Evolutionary conservation across 2,797 vertebrate genomes (phyloP).

Genomic region (Xenopus petersii): DNA sequence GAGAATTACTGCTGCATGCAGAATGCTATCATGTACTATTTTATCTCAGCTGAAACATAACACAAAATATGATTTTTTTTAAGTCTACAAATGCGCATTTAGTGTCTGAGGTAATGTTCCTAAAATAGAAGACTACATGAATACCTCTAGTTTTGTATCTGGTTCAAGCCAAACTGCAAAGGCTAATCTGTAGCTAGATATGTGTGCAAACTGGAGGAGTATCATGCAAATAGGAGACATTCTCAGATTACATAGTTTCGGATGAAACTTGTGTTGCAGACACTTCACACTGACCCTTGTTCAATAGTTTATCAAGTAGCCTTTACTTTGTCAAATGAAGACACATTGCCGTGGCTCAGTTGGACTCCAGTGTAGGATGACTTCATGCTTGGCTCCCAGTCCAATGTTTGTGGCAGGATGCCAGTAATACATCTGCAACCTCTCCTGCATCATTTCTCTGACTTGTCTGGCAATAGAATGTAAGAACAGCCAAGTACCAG

Average conservation of each 20-base stretch:
- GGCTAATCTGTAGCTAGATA: slow-evolving; percentile 57
- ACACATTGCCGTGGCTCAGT: slow-evolving; percentile 72
- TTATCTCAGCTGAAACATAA: no score
- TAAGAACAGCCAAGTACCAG: slow-evolving; percentile 56
- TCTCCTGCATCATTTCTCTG: slow-evolving; percentile 58
- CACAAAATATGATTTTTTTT: no score
- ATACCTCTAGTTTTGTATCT: slow-evolving; percentile 72
- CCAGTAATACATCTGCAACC: slow-evolving; percentile 70
- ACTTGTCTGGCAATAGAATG: slow-evolving; percentile 62
- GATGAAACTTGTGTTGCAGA: slow-evolving; percentile 54
- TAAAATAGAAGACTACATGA: slow-evolving; percentile 75
- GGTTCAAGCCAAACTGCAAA: slow-evolving; percentile 64
- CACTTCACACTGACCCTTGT: slow-evolving; percentile 39
- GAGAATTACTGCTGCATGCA: no score
- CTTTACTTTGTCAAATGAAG: slow-evolving; percentile 79
- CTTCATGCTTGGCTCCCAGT: slow-evolving; percentile 76
- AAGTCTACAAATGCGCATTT: no score
- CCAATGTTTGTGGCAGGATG: slow-evolving; percentile 64
- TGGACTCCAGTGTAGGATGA: slow-evolving; percentile 73
- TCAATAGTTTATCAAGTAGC: slow-evolving; percentile 66
- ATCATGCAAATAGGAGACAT: not conserved
- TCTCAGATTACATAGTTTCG: slow-evolving; percentile 29
- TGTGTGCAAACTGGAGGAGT: slow-evolving; percentile 45
- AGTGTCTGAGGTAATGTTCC: slow-evolving; percentile 70
- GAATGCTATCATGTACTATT: no score